Conservation (phyloP, 2,888 invertebrate species). For the Nephrotoma guestfalica region DNA sequence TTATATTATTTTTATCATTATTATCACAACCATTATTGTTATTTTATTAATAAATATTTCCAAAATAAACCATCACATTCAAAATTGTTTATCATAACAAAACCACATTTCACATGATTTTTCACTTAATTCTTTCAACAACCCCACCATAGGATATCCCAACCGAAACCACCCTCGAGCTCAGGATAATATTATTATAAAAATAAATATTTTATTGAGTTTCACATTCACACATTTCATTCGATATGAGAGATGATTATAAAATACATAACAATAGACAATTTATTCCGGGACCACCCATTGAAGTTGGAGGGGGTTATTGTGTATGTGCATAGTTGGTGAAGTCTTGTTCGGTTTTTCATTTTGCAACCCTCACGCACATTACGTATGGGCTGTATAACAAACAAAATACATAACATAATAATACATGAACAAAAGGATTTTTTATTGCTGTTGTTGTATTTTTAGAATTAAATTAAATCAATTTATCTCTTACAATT, state of each 20-base stretch:
- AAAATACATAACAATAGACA: background rate
- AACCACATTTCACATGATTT: background rate
- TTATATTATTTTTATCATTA: background rate
- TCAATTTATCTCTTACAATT: background rate
- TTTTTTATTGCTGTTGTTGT: background rate
- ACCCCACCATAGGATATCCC: too few relatives aligned
- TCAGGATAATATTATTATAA: background rate
- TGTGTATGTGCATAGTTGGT: background rate
- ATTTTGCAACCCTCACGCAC: background rate
- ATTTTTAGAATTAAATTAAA: background rate
- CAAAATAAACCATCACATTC: background rate
- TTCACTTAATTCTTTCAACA: background rate
- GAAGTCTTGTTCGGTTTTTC: background rate
- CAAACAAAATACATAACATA: background rate
- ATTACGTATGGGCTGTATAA: background rate
- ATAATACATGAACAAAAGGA: background rate
- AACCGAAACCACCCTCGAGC: too few relatives aligned
- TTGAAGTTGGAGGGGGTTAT: background rate
- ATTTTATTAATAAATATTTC: background rate
- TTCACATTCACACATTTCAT: background rate
- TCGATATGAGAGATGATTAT: background rate
- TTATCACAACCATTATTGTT: background rate
- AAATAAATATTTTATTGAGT: background rate
- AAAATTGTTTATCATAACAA: background rate
- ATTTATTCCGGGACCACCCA: background rate